Evolutionary conservation across 2,113 vertebrate genomes (phyloP), one percentile per base, ranked within the genome.

Genomic region (Heloderma charlesbogerti): DNA sequence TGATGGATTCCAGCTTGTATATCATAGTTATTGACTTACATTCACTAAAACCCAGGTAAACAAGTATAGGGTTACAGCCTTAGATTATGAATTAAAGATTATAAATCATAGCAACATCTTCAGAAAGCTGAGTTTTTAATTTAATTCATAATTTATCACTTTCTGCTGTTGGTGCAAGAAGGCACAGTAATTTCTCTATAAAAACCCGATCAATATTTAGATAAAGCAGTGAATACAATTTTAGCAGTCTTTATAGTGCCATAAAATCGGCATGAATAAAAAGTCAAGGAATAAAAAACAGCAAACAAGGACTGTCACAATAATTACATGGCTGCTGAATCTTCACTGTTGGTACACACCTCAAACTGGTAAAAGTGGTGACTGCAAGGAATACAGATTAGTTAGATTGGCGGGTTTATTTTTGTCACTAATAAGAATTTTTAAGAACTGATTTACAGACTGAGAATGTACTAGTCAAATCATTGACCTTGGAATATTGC

Each of bases 171-270:
- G 40, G 90, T 91, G 87, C 86, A 93, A 83, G 93, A 93, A 95
- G 77, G 78, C 66, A 87, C 77, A 88, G 79, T 93, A 91, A 94
- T 95, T 95, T 94, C 43, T 77, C 37, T 69, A 77, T 90, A 92
- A 96, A 94, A 78, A 83, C 5, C 5, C 92, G 92, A 94, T 96
- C 96, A 89, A 96, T 96, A 96, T 93, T 95, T 92, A 95, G 94
- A 95, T 95, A 95, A 95, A 96, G 37, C 7, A 94, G 45, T 18
- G 2, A 89, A 95, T 90, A 93, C 66, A 91, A 89, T 96, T 96
- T 95, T 92, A 94, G 88, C 91, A 92, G 29, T 93, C 54, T 94
- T 95, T 92, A 95, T 83, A 67, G 67, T 89, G 22, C 86, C 93
- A 94, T 93, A 90, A 96, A 95, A 91, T 84, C 7, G 3, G 74